Conservation (phyloP, 2,888 invertebrate species). For the Epicampocera succincta region DNA sequence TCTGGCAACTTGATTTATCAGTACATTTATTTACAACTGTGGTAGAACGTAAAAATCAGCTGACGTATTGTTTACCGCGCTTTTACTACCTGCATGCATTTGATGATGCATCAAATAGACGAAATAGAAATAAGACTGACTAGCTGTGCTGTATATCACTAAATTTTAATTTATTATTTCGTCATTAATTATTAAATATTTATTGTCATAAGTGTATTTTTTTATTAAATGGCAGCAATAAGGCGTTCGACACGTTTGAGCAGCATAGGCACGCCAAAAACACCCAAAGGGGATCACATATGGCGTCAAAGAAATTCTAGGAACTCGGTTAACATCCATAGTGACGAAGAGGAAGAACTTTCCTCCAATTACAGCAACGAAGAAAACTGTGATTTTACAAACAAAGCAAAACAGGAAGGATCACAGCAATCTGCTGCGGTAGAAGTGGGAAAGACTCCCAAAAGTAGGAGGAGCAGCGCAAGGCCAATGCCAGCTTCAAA, state of each 20-base stretch:
- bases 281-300: conserved; percentile 72
- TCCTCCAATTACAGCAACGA: conserved; percentile 61
- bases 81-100: conserved; percentile 36
- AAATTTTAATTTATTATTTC: conserved; percentile 21
- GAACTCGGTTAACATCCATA: conserved; percentile 66
- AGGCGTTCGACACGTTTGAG: conserved; percentile 79
- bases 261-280: conserved; percentile 73
- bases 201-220: background rate
- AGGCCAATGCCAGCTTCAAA: conserved; percentile 64
- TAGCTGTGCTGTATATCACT: background rate
- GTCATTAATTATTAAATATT: conserved; percentile 6
- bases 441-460: conserved; percentile 74
- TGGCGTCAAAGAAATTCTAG: conserved; percentile 75
- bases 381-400: conserved; percentile 76
- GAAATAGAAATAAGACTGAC: background rate
- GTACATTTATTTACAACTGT: conserved; percentile 30
- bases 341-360: conserved; percentile 73
- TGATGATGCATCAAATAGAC: conserved; percentile 37
- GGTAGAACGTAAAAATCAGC: conserved; percentile 18
- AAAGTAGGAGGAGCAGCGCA: conserved; percentile 49
- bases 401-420: conserved; percentile 72
- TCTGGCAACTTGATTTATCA: too few relatives aligned
- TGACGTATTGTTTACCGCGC: conserved; percentile 65
- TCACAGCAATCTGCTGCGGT: background rate
- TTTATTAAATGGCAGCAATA: conserved; percentile 75